Evolutionary conservation across 2,888 invertebrate species (phyloP), one percentile per base, ranked within the genome.

Genomic region (Lochmaea crataegi): DNA sequence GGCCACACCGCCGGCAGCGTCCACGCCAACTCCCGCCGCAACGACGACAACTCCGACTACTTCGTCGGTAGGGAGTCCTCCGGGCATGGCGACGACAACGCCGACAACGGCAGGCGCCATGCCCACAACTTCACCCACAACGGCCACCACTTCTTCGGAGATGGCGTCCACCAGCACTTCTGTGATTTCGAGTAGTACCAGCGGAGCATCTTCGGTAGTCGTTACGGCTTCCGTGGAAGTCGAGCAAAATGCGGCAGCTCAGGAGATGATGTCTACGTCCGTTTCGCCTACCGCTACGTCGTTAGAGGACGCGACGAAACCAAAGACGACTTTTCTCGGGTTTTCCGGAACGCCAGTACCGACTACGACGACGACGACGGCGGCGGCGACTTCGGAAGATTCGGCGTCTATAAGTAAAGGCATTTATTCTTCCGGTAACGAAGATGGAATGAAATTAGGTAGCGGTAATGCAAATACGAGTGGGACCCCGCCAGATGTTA

Each of bases 131-230:
- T 71, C 57, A 57, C 72, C 69, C 56, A 65, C 70, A n/a, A 42
- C 70, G 51, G 53, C 70, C 7, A 57, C 70, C 56, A 70, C 70
- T 42, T 69, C 63, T 18, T 70, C 70, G 57, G 70, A 70, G 42
- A 70, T 70, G 70, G 64, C 74, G 45, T 71, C 72, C 66, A 71
- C 72, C 16, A 76, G 75, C 74, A 74, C 78, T 61, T 78, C 78
- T 76, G 78, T 78, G 78, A 78, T 78, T 74, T 73, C 78, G 45
- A 77, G 69, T 76, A 77, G 73, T 73, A 71, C 72, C 71, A 72
- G 72, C 66, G 68, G 69, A 41, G 51, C 65, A 5, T 65, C 70
- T n/a, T 69, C 73, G 41, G 72, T 65, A 63, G 65, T 72, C 53
- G 51, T 76, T 18, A 65, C 75, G 41, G 48, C 73, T 10, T 65